phyloP scores from a whole-genome alignment of 2,888 invertebrate species.

The Temnothorax ravouxi region DNA sequence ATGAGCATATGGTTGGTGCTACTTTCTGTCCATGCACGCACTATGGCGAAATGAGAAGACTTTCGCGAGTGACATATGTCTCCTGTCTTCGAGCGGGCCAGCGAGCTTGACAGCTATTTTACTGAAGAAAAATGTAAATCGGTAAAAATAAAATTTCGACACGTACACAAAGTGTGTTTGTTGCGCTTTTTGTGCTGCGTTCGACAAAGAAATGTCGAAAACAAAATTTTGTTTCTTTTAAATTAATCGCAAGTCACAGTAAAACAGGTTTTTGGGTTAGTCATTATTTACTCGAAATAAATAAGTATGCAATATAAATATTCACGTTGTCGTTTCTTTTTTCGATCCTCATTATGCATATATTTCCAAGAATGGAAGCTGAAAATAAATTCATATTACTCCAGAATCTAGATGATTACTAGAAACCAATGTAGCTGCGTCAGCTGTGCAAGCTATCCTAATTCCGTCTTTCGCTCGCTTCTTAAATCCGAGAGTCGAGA shows the following conservation, averaged over 20 bases:
- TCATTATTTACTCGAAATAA: neutral
- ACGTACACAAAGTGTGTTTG: neutral
- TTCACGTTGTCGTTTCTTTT: no score
- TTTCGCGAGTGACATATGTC: slow-evolving; percentile 61
- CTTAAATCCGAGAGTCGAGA: slow-evolving; percentile 31
- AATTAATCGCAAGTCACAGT: neutral
- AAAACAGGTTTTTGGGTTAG: neutral
- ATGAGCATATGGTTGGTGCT: slow-evolving; percentile 4
- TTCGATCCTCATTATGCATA: neutral
- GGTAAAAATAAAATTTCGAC: neutral
- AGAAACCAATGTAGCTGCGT: neutral
- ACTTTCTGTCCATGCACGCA: slow-evolving; percentile 4
- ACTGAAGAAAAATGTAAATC: neutral
- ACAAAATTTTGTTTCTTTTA: neutral
- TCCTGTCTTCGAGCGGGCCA: slow-evolving; percentile 34
- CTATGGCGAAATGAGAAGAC: slow-evolving; percentile 29
- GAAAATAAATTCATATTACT: slow-evolving; percentile 1
- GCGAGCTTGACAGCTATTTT: slow-evolving; percentile 4
- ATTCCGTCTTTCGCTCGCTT: slow-evolving; percentile 12
- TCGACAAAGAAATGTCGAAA: neutral
- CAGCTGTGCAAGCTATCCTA: neutral
- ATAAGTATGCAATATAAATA: no score
- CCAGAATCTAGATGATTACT: neutral
- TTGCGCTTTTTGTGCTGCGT: neutral
- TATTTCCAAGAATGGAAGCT: neutral